A percentile compares a stretch with the other conserved stretches of the same genome.
These are phyloP conservation scores for Manacus vitellinus DNA, from an alignment of 2,113 vertebrate species.

Conservation along the genomic window DNA sequence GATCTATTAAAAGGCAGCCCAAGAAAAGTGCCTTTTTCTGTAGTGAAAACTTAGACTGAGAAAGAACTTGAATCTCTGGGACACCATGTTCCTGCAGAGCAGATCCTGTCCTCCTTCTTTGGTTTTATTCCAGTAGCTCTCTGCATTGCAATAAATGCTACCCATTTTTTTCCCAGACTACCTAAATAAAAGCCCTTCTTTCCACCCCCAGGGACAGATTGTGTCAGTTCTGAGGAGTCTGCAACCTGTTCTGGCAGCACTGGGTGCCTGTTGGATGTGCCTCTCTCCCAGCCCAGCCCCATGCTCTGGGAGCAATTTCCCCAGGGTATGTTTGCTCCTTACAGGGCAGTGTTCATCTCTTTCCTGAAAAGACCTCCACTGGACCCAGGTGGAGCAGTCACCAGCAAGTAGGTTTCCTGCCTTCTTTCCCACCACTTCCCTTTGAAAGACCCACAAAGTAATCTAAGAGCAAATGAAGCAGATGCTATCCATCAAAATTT, in stretches of 20 bases:
- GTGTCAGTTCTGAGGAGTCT: not conserved
- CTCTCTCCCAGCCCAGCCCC: not conserved
- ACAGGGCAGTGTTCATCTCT: not conserved
- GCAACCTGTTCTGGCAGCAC: not conserved
- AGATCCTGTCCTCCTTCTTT: not conserved
- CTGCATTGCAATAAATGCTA: not conserved
- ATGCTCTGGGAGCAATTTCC: not conserved
- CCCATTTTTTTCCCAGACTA: not conserved
- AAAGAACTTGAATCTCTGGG: not conserved
- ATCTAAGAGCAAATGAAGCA: slow-evolving; percentile 17
- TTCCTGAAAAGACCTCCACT: not conserved
- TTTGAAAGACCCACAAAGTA: not conserved
- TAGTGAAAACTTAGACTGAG: not conserved
- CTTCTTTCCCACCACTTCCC: not conserved
- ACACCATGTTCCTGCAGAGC: not conserved
- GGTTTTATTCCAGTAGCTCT: not conserved
- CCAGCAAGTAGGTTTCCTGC: not conserved
- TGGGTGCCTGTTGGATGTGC: not conserved
- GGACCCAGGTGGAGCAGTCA: not conserved
- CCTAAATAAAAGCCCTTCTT: not conserved
- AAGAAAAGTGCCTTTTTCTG: not conserved
- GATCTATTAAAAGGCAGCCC: not conserved
- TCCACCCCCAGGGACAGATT: not conserved
- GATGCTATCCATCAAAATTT: slow-evolving; percentile 64
- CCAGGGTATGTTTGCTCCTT: not conserved